A percentile compares a stretch with the other conserved stretches of the same genome.
phyloP scores from a whole-genome alignment of 2,888 invertebrate species.

The Drosophila mercatorum region DNA sequence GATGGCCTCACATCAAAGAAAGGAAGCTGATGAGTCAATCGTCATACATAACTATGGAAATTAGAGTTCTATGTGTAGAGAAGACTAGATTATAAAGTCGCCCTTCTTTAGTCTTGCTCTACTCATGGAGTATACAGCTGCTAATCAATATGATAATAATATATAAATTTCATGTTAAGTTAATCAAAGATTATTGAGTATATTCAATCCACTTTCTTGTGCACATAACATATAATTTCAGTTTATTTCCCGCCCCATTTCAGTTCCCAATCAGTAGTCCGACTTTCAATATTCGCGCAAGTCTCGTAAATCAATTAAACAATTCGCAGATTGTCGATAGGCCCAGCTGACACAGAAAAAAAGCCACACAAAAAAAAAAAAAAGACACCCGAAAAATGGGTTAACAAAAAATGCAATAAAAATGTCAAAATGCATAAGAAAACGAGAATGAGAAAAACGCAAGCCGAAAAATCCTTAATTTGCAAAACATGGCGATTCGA shows the following conservation, averaged over 20 bases:
- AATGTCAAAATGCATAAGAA: slow-evolving; percentile 47
- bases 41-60: too few relatives aligned
- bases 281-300: slow-evolving; percentile 22
- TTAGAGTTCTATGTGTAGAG: too few relatives aligned
- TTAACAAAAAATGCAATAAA: slow-evolving; percentile 40
- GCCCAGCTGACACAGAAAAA: slow-evolving; percentile 59
- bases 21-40: too few relatives aligned
- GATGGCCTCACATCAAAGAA: too few relatives aligned
- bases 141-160: too few relatives aligned
- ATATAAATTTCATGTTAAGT: too few relatives aligned
- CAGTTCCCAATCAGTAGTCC: neutral
- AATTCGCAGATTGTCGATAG: slow-evolving; percentile 59
- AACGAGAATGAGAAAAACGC: slow-evolving; percentile 28
- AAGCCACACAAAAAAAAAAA: neutral
- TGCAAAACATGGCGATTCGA: slow-evolving; percentile 56
- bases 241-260: neutral
- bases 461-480: slow-evolving; percentile 61
- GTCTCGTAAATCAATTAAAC: slow-evolving; percentile 49
- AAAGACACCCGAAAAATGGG: slow-evolving; percentile 7
- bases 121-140: too few relatives aligned
- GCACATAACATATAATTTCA: neutral
- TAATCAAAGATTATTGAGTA: neutral
- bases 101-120: too few relatives aligned
- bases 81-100: too few relatives aligned
- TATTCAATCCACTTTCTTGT: neutral